Conservation (phyloP, 2,888 invertebrate genomes). For the Pristionchus japonicus region DNA sequence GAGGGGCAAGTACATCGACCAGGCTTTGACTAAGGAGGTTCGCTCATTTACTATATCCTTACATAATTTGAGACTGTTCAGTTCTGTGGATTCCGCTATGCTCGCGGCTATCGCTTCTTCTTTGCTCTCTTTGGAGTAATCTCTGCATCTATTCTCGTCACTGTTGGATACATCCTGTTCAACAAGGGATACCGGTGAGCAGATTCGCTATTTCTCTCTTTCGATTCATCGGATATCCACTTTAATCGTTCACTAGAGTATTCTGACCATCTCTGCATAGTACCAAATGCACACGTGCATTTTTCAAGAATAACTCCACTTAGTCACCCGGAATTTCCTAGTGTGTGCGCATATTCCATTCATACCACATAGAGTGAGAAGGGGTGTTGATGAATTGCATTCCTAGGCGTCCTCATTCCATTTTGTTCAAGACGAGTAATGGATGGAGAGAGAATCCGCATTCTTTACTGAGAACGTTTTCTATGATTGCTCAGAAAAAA, state of each 20-base stretch:
- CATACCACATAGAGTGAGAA: not conserved
- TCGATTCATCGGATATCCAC: no score
- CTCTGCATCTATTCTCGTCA: not conserved
- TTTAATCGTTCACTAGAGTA: not conserved
- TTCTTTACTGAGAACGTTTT: not conserved
- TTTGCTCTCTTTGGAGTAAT: slow-evolving; percentile 12
- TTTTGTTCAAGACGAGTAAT: not conserved
- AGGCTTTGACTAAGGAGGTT: not conserved
- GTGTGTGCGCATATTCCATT: not conserved
- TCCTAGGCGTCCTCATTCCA: not conserved
- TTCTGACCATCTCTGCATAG: not conserved
- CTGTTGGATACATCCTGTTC: slow-evolving; percentile 31
- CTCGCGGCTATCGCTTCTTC: slow-evolving; percentile 23
- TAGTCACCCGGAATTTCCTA: not conserved
- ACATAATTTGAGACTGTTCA: not conserved
- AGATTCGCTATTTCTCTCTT: not conserved
- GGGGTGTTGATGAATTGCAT: not conserved
- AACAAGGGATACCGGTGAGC: slow-evolving; percentile 26
- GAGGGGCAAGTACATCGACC: slow-evolving; percentile 24
- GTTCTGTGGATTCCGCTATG: not conserved
- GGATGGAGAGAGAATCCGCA: not conserved
- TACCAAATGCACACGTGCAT: not conserved
- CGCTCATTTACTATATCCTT: not conserved
- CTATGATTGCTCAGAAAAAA: not conserved
- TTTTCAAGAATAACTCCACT: not conserved